These are phyloP conservation scores for Zapornia atra DNA, from an alignment of 2,113 vertebrate species.

Conservation along the genomic window DNA sequence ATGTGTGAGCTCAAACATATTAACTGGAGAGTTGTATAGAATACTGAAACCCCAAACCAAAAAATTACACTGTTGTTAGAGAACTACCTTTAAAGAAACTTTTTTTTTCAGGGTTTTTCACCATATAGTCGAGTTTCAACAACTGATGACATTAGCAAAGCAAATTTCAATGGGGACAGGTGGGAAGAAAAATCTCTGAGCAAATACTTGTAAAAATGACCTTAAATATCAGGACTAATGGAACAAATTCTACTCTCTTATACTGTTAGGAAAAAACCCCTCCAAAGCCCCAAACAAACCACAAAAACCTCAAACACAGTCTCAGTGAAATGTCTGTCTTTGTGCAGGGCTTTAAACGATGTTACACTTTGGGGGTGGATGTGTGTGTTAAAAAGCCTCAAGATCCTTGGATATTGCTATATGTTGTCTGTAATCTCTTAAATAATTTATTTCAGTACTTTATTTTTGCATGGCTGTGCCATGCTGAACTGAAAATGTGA, in stretches of 20 bases:
- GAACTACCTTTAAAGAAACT: neutral
- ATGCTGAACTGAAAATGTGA: neutral
- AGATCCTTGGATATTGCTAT: neutral
- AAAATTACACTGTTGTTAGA: neutral
- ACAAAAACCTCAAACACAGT: neutral
- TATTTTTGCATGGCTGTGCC: neutral
- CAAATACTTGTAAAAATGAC: neutral
- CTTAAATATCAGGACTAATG: neutral
- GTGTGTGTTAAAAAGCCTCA: neutral
- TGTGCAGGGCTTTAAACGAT: neutral
- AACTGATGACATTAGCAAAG: neutral
- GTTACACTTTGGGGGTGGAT: neutral
- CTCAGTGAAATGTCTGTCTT: neutral
- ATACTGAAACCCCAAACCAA: neutral
- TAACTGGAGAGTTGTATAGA: neutral
- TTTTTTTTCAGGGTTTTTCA: neutral
- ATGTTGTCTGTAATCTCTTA: neutral
- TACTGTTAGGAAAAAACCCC: neutral
- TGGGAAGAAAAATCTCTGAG: neutral
- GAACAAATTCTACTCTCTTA: neutral
- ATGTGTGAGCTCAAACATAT: neutral
- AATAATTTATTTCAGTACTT: neutral
- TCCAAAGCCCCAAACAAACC: neutral
- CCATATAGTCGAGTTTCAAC: neutral
- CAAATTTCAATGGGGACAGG: neutral